These are phyloP conservation scores for Neomorphus geoffroyi DNA, from an alignment of 2,797 vertebrate species.

Conservation along the genomic window DNA sequence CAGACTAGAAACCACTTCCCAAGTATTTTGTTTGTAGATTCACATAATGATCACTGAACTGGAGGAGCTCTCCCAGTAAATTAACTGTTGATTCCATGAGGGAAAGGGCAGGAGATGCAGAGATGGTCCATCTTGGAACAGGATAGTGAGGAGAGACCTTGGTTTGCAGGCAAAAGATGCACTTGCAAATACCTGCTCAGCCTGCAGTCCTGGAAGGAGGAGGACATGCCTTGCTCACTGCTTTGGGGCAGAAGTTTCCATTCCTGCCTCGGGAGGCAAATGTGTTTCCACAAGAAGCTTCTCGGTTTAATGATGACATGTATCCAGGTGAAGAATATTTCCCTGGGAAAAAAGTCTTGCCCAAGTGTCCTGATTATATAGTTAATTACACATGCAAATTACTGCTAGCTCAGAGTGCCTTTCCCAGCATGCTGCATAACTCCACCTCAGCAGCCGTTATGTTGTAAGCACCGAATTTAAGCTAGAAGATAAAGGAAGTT, in stretches of 20 bases:
- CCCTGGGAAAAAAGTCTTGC: neutral
- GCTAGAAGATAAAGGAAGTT: conserved; percentile 11
- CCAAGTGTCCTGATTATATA: conserved; percentile 47
- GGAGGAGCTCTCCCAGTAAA: neutral
- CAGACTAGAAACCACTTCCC: fast-evolving
- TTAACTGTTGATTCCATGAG: neutral
- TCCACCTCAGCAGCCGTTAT: conserved; percentile 22
- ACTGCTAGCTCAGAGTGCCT: conserved; percentile 35
- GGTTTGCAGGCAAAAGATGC: neutral
- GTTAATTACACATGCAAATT: conserved; percentile 61
- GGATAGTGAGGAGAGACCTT: neutral
- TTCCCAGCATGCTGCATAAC: conserved; percentile 1
- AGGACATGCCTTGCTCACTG: fast-evolving
- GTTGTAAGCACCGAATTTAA: neutral
- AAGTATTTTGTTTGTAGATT: neutral
- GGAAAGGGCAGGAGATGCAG: neutral
- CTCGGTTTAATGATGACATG: neutral
- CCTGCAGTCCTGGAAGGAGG: neutral
- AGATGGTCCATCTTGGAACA: neutral
- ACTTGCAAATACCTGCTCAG: neutral
- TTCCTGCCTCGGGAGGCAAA: neutral
- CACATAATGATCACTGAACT: neutral
- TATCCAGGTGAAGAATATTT: conserved; percentile 23
- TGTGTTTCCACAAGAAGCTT: neutral
- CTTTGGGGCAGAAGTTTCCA: neutral